A percentile compares a stretch with the other conserved stretches of the same genome.
These are phyloP conservation scores for Centropus unirufus DNA, from an alignment of 2,113 vertebrate genomes.

Conservation along the genomic window DNA sequence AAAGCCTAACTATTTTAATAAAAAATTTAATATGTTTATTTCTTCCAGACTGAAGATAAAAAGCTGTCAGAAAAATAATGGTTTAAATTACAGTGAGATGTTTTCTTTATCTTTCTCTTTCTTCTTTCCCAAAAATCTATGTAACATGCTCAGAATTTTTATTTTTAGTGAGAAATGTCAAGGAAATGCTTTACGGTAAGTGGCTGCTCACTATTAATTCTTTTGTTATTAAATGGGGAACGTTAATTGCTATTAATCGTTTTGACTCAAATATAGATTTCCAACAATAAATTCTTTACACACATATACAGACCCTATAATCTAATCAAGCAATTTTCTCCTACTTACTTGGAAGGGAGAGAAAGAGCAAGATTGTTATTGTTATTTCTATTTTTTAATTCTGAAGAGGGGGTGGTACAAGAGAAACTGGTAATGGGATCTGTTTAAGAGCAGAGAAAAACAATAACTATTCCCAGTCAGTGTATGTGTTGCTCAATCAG, in stretches of 20 bases:
- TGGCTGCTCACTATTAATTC: slow-evolving; percentile 57
- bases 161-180: slow-evolving; percentile 48
- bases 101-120: slow-evolving; percentile 26
- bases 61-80: slow-evolving; percentile 68
- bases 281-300: slow-evolving; percentile 53
- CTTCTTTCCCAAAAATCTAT: slow-evolving; percentile 26
- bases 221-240: slow-evolving; percentile 61
- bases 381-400: not conserved
- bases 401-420: not conserved
- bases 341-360: slow-evolving; percentile 39
- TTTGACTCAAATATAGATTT: slow-evolving; percentile 43
- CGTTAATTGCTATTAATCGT: slow-evolving; percentile 64
- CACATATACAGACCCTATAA: slow-evolving; percentile 42
- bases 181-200: slow-evolving; percentile 40
- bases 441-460: not conserved
- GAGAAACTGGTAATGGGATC: not conserved
- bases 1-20: slow-evolving; percentile 70
- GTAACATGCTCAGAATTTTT: not conserved
- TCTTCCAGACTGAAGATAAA: slow-evolving; percentile 72
- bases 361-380: not conserved
- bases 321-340: slow-evolving; percentile 62
- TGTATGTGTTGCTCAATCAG: not conserved
- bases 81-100: slow-evolving; percentile 57
- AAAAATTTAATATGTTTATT: slow-evolving; percentile 68
- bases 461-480: not conserved